Conservation (phyloP, 2,797 vertebrate genomes). For the Scomberomorus guttatus region DNA sequence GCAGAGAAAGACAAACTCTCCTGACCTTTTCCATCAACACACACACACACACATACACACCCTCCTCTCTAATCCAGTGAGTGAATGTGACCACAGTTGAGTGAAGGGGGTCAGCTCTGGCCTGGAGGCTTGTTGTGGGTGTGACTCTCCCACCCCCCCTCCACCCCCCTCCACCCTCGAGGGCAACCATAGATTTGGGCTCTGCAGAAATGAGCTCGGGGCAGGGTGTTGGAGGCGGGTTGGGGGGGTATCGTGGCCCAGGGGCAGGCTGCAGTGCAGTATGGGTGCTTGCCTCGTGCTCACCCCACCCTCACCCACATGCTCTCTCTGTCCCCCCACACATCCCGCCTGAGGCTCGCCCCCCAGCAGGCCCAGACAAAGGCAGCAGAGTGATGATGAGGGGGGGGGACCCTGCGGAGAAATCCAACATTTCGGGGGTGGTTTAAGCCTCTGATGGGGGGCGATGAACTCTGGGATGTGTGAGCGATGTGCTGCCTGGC, state of each 20-base stretch:
- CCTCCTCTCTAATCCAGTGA: slow-evolving; percentile 86
- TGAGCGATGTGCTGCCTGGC: slow-evolving; percentile 33
- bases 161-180: slow-evolving; percentile 70
- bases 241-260: slow-evolving; percentile 52
- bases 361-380: slow-evolving; percentile 55
- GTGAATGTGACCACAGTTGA: slow-evolving; percentile 88
- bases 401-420: slow-evolving; percentile 1
- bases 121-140: slow-evolving; percentile 86
- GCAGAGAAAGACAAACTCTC: background rate
- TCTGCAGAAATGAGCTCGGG: slow-evolving; percentile 87
- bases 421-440: slow-evolving; percentile 21
- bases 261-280: slow-evolving; percentile 79
- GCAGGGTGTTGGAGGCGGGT: slow-evolving; percentile 21
- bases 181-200: slow-evolving; percentile 90
- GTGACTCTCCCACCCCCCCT: slow-evolving; percentile 79
- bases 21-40: slow-evolving; percentile 14
- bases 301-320: slow-evolving; percentile 13
- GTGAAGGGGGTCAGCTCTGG: slow-evolving; percentile 91
- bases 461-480: slow-evolving; percentile 29
- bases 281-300: slow-evolving; percentile 13
- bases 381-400: slow-evolving; percentile 20
- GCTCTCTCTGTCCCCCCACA: background rate
- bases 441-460: background rate
- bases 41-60: slow-evolving; percentile 2
- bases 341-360: slow-evolving; percentile 46